Percentiles rank a stretch among this genome's conserved stretches.
Evolutionary conservation across 1,140 invertebrate genomes (phyloP).

Genomic region (Ceratina australensis): DNA sequence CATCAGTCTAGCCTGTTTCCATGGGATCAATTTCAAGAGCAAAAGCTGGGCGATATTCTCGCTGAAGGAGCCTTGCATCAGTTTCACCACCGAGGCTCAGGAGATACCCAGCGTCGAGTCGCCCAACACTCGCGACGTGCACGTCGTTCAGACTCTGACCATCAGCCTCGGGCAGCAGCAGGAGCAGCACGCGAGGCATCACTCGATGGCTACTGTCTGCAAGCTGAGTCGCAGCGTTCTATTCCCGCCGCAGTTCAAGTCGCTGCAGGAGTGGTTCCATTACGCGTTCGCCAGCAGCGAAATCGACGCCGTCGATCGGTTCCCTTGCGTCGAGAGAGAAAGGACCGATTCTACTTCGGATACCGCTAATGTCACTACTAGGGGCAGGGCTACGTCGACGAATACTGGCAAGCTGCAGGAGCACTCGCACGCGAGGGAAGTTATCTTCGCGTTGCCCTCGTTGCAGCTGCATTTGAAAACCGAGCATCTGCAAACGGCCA

Average conservation of each 20-base stretch:
- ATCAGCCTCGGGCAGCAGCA: slow-evolving; percentile 90
- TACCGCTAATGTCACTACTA: slow-evolving; percentile 70
- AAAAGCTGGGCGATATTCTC: slow-evolving; percentile 98
- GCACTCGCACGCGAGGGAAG: slow-evolving; percentile 94
- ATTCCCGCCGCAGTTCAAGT: slow-evolving; percentile 97
- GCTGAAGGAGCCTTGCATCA: slow-evolving; percentile 95
- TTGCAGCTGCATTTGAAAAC: slow-evolving; percentile 96
- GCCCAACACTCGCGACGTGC: slow-evolving; percentile 81
- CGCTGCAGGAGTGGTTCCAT: slow-evolving; percentile 96
- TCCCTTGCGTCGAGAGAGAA: slow-evolving; percentile 91
- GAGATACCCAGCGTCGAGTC: slow-evolving; percentile 86
- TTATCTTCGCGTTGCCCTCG: slow-evolving; percentile 96
- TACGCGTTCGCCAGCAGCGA: slow-evolving; percentile 97
- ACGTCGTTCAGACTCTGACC: slow-evolving; percentile 93
- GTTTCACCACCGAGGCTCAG: slow-evolving; percentile 96
- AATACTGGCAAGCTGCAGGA: slow-evolving; percentile 85
- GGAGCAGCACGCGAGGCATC: slow-evolving; percentile 85
- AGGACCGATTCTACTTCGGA: slow-evolving; percentile 77
- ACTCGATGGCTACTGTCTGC: slow-evolving; percentile 95
- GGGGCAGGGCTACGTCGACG: slow-evolving; percentile 76
- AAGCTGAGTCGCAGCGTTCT: slow-evolving; percentile 93
- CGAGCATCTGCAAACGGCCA: slow-evolving; percentile 90
- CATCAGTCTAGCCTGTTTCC: slow-evolving; percentile 97
- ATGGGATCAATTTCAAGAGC: slow-evolving; percentile 97
- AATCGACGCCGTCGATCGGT: slow-evolving; percentile 94